Conservation (phyloP, 2,888 invertebrate genomes). For the Temnothorax ravouxi region DNA sequence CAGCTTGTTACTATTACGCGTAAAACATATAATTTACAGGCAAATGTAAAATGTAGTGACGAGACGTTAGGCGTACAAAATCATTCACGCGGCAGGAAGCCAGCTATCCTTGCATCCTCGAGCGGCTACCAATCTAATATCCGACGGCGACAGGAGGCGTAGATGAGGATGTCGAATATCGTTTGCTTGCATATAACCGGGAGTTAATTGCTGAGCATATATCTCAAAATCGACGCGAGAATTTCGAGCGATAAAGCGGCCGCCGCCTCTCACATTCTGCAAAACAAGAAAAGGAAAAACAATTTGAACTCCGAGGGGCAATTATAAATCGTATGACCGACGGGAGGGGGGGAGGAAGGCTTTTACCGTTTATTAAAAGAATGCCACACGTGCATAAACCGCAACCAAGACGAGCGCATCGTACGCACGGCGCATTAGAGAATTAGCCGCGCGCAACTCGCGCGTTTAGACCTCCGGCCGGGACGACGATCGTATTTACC, state of each 20-base stretch:
- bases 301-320: neutral
- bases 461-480: constrained; percentile 52
- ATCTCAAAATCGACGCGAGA: constrained; percentile 4
- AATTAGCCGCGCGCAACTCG: constrained; percentile 46
- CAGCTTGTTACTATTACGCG: constrained; percentile 16
- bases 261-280: neutral
- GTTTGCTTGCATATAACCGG: neutral
- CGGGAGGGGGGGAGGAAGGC: neutral
- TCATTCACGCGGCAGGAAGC: constrained; percentile 28
- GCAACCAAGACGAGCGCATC: constrained; percentile 33
- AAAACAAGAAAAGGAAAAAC: neutral
- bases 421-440: constrained; percentile 43
- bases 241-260: neutral
- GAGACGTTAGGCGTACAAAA: constrained; percentile 32
- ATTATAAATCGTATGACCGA: constrained; percentile 6
- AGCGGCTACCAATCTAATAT: constrained; percentile 1
- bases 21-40: constrained; percentile 40
- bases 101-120: neutral
- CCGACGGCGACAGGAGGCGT: neutral
- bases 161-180: constrained; percentile 13
- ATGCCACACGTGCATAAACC: constrained; percentile 44
- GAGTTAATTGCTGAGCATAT: constrained; percentile 4
- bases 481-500: constrained; percentile 64
- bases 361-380: constrained; percentile 38
- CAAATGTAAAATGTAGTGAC: constrained; percentile 34